Evolutionary conservation across 2,113 vertebrate species (phyloP).

Genomic region (Coregonus clupeaformis): DNA sequence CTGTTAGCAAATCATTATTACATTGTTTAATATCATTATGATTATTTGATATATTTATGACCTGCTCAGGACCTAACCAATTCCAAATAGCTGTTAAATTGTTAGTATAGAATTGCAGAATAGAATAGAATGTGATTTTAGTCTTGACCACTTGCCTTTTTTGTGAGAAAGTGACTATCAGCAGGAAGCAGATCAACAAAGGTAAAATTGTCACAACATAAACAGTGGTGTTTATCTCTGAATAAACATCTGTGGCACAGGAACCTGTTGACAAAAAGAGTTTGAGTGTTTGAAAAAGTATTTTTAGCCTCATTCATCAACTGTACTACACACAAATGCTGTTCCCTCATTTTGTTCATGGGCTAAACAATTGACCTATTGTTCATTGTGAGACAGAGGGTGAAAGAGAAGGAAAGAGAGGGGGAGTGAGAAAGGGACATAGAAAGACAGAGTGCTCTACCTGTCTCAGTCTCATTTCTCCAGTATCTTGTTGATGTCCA

Average conservation of each 20-base stretch:
- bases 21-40: no score
- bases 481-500: constrained; percentile 35
- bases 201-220: constrained; percentile 24
- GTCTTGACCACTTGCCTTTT: constrained; percentile 33
- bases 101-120: no score
- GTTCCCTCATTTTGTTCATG: neutral
- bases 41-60: no score
- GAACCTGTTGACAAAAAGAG: constrained; percentile 16
- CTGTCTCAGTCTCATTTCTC: constrained; percentile 1
- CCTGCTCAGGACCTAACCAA: no score
- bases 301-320: no score
- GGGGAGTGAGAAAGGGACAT: constrained; percentile 7
- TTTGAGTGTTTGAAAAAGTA: no score
- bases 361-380: no score
- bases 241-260: no score
- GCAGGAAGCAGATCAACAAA: constrained; percentile 21
- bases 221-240: constrained; percentile 16
- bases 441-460: neutral
- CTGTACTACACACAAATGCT: neutral
- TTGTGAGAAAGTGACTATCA: constrained; percentile 24
- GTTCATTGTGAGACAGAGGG: neutral
- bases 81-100: no score
- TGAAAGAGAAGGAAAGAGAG: neutral
- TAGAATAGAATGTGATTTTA: no score
- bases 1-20: constrained; percentile 15